phyloP scores from a whole-genome alignment of 2,113 vertebrate species.

The Tamias sibiricus region DNA sequence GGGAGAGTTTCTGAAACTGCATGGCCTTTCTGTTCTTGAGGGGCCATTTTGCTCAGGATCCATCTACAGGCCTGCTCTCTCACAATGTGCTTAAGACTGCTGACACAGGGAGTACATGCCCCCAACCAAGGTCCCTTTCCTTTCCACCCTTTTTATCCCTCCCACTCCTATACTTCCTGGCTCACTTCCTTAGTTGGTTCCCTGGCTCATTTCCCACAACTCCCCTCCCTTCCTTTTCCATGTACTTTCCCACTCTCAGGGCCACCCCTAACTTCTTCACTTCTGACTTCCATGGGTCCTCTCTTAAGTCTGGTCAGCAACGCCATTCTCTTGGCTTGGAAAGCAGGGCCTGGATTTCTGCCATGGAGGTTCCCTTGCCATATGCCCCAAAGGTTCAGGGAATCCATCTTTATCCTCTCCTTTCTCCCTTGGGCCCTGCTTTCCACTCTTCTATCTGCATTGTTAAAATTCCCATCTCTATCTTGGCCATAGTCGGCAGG shows the following conservation, averaged over 20 bases:
- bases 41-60: neutral
- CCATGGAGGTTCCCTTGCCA: neutral
- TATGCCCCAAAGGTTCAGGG: no score
- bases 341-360: neutral
- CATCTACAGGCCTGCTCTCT: neutral
- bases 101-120: neutral
- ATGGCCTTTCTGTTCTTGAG: neutral
- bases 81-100: neutral
- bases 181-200: neutral
- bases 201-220: slow-evolving; percentile 24
- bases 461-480: neutral
- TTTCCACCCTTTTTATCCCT: fast-evolving
- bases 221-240: neutral
- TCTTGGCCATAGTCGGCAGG: neutral
- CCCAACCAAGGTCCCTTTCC: neutral
- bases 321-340: neutral
- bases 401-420: neutral
- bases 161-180: neutral
- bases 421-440: neutral
- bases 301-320: neutral
- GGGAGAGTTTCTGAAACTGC: neutral
- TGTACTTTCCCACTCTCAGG: neutral
- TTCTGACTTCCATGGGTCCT: neutral
- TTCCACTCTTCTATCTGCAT: neutral
- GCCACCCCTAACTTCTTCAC: neutral